phyloP scores from a whole-genome alignment of 2,113 vertebrate species.

The Picathartes gymnocephalus region DNA sequence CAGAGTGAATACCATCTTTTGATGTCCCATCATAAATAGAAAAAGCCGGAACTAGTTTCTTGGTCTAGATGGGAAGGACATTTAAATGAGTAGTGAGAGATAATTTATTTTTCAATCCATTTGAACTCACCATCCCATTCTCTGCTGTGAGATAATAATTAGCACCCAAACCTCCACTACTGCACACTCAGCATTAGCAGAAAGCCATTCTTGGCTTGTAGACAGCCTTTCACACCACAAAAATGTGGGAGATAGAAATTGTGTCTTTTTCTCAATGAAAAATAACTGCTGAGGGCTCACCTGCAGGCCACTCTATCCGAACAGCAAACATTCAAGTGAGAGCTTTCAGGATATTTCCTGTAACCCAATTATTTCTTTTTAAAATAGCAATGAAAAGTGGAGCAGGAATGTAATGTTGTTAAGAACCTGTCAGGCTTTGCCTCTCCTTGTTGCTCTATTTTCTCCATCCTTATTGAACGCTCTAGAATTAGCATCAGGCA shows the following conservation, averaged over 20 bases:
- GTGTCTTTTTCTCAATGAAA: not conserved
- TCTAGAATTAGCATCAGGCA: not conserved
- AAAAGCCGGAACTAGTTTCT: not conserved
- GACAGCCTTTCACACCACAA: not conserved
- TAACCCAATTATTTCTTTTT: slow-evolving; percentile 13
- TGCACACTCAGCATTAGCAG: not conserved
- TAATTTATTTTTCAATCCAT: not conserved
- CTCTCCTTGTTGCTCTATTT: not conserved
- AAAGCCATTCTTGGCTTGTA: not conserved
- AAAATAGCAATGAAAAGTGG: slow-evolving; percentile 18
- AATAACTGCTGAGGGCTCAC: not conserved
- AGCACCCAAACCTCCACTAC: not conserved
- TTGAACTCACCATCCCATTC: not conserved
- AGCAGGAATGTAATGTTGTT: not conserved
- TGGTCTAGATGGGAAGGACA: not conserved
- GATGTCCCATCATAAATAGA: not conserved
- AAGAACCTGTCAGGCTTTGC: not conserved
- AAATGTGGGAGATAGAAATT: not conserved
- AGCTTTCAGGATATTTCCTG: not conserved
- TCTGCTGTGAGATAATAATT: not conserved
- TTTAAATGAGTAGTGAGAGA: not conserved
- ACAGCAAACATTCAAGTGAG: not conserved
- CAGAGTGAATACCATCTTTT: not conserved
- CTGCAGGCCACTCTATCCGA: not conserved
- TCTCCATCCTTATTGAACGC: not conserved